Evolutionary conservation across 2,113 vertebrate species (phyloP), one percentile per base, ranked within the genome.

Genomic region (Narcine bancroftii): DNA sequence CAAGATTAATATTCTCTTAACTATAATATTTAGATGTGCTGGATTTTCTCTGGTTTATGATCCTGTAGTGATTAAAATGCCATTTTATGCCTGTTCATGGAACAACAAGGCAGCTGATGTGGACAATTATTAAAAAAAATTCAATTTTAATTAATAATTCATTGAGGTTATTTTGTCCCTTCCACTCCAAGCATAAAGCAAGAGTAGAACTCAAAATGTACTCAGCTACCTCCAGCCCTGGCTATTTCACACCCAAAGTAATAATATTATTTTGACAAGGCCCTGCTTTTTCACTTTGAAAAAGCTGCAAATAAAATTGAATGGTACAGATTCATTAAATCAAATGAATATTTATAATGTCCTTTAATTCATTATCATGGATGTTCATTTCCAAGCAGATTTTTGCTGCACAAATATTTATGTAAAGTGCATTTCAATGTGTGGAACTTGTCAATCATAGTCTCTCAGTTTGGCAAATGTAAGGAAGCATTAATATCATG

Each of bases 341-440:
- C 89, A 47, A 91, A 91, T 91, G 89, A 91, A 91, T 91, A 91
- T 91, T 91, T 91, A 91, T 69, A 91, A 69, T 63, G 45, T 45
- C 15, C 21, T 24, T 26, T 91, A 26, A 7, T 91, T 71, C 89
- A 71, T 6, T 11, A 47, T 42, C 11, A 33, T 11, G 45, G 63
- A 19, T 89, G 29, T 53, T 60, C 33, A 17, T 33, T 89, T 39
- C 56, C 24, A 33, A 45, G 63, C 47, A 42, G 89, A 15, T 91
- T 91, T 91, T 91, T 65, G 29, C 89, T 91, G 42, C 42, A 45
- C 89, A 91, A 91, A 91, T 91, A 91, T 69, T 47, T 69, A 91
- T 69, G 33, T 33, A 66, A 69, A 91, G 47, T 66, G 89, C 89
- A 69, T 42, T 69, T 29, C 65, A 69, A 65, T 45, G 29, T 50